phyloP scores from a whole-genome alignment of 2,113 vertebrate genomes.

The Microcebus lehilahytsara region DNA sequence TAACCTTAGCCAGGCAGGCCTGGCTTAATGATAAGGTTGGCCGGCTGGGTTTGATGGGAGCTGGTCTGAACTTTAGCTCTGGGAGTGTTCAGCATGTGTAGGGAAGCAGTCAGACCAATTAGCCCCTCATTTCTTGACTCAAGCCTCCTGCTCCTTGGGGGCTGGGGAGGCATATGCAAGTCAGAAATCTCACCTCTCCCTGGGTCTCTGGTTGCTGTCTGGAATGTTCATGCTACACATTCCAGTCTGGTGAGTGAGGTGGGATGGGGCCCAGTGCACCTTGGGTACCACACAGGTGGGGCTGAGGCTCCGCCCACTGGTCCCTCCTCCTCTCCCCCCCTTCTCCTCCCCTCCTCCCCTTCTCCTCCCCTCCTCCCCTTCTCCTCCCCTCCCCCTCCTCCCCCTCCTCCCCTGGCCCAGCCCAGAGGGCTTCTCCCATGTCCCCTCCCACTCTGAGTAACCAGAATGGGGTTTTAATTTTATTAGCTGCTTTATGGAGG shows the following conservation, averaged over 20 bases:
- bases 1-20: slow-evolving; percentile 57
- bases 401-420: neutral
- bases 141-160: neutral
- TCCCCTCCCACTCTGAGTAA: neutral
- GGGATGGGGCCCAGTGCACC: too few relatives aligned
- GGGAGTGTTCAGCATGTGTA: neutral
- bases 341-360: fast-evolving
- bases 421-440: too few relatives aligned
- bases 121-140: neutral
- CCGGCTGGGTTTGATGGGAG: neutral
- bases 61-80: slow-evolving; percentile 37
- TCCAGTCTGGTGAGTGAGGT: neutral
- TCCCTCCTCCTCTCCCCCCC: too few relatives aligned
- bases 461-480: neutral
- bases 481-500: neutral
- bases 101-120: slow-evolving; percentile 1
- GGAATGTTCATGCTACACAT: neutral
- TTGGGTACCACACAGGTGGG: neutral
- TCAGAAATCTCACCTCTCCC: neutral
- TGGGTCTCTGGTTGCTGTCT: neutral
- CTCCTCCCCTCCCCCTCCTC: neutral
- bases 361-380: too few relatives aligned
- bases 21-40: slow-evolving; percentile 56
- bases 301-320: neutral
- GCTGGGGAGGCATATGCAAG: neutral